Conservation (phyloP, 2,888 invertebrate species). For the Tetragonula carbonaria region DNA sequence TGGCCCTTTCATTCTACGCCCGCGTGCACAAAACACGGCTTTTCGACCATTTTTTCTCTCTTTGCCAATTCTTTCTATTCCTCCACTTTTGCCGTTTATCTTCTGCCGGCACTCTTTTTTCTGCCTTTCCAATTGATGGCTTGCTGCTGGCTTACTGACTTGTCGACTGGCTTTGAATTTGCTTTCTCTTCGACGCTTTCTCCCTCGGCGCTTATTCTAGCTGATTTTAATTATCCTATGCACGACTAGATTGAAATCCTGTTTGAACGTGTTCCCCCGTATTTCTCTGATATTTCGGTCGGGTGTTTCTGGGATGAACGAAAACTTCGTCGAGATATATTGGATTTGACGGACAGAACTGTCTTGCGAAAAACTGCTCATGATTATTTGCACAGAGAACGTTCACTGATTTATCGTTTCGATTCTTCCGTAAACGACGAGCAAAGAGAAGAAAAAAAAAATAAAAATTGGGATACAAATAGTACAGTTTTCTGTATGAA, state of each 20-base stretch:
- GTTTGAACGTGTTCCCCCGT: not conserved
- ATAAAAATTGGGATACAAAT: no score
- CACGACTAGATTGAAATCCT: not conserved
- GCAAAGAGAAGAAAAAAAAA: no score
- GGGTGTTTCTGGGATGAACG: not conserved
- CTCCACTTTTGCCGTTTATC: not conserved
- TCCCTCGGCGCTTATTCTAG: not conserved
- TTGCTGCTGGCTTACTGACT: no score
- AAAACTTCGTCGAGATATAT: not conserved
- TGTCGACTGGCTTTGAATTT: not conserved
- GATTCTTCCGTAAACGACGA: no score
- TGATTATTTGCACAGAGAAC: no score
- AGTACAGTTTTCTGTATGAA: no score
- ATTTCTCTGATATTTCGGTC: not conserved
- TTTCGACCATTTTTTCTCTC: not conserved
- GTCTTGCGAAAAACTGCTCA: not conserved
- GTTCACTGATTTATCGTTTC: no score
- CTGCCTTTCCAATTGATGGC: not conserved
- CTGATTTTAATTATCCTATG: not conserved
- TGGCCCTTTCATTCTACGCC: not conserved
- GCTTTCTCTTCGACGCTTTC: not conserved
- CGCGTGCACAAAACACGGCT: not conserved
- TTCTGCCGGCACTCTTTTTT: not conserved
- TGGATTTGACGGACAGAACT: not conserved
- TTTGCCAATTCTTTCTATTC: not conserved